Evolutionary conservation across 2,797 vertebrate species (phyloP).

Genomic region (Galagoides demidoff): DNA sequence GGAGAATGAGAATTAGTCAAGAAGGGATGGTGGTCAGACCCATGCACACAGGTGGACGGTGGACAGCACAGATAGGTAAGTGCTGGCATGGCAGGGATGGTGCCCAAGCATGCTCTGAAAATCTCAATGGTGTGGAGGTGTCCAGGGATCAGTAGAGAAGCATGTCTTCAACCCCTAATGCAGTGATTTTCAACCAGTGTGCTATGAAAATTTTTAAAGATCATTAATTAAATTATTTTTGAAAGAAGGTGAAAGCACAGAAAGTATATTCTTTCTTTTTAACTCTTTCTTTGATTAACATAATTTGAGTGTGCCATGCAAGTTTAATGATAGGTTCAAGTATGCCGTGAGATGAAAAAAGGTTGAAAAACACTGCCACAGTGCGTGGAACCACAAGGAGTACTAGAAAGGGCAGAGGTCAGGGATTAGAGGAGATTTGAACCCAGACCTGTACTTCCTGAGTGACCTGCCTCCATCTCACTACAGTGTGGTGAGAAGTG

Average conservation of each 20-base stretch:
- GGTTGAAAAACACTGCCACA: no score
- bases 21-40: neutral
- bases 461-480: no score
- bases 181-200: no score
- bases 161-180: neutral
- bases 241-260: no score
- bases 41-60: neutral
- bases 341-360: no score
- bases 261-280: no score
- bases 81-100: fast-evolving
- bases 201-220: no score
- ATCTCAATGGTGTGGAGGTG: neutral
- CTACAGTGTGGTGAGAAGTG: fast-evolving
- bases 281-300: no score
- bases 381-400: fast-evolving
- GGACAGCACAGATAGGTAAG: fast-evolving
- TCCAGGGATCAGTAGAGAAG: neutral
- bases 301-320: no score
- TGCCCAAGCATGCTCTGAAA: neutral
- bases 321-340: no score
- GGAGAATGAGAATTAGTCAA: neutral
- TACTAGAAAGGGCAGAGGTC: neutral
- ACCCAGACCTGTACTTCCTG: neutral
- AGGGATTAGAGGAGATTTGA: neutral
- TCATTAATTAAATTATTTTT: no score